Base-by-base conservation (phyloP, 2,797 vertebrate genomes). In the Periparus ater region DNA sequence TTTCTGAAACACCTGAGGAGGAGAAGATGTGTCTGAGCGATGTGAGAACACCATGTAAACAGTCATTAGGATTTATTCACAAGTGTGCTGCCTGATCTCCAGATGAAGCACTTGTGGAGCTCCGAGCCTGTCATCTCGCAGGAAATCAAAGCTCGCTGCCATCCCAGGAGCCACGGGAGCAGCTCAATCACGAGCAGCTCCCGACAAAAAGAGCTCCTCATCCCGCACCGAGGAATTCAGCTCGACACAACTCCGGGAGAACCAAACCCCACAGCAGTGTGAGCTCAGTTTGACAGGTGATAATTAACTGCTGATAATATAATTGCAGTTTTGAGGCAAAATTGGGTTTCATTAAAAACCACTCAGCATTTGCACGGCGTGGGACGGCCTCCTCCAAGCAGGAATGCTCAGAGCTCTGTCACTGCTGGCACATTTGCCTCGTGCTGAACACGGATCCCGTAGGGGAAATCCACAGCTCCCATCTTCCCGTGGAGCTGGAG, bases 271-370 rank as follows among this genome's bases (percentile, higher is more conserved):
- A 62, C 38, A 91, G 94, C 96, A 85, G 93, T 67, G 11, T 47
- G 84, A 86, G 62, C 60, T 81, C 54, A 60, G 72, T 51, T 85
- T 97, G 97, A 97, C 97, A 97, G 96, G 97, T 96, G 97, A 96
- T 98, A 97, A 98, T 98, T 98, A 98, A 95, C 96, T 96, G 96
- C 96, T 95, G 97, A 96, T 95, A 95, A 75, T 74, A 94, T 97
- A 92, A 97, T 97, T 96, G 91, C 55, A 36, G 93, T 93, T 96
- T 97, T 83, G 93, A 94, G 96, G 95, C 88, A 93, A 95, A 90
- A 74, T 92, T 79, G 68, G 44, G 96, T 96, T 96, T 95, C 95
- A 92, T 97, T 96, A 96, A 96, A 93, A 98, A 87, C 91, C 89
- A 74, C 96, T 96, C 94, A 88, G 89, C 58, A 19, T 88, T 93